Percentiles rank a stretch among this genome's conserved stretches.
phyloP scores from a whole-genome alignment of 1,140 invertebrate species.

The Procambarus clarkii region DNA sequence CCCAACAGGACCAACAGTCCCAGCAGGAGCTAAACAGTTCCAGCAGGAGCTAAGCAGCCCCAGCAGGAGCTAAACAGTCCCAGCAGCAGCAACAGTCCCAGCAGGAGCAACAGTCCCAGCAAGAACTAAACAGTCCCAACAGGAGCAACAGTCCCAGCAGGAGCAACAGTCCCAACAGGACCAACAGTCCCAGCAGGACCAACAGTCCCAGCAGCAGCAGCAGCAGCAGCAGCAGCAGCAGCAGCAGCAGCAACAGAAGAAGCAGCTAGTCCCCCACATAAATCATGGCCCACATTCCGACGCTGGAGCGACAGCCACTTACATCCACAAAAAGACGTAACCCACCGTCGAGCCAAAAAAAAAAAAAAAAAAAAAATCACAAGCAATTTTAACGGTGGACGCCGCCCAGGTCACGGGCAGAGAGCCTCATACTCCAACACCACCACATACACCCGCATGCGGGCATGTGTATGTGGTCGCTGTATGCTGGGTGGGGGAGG shows the following conservation, averaged over 20 bases:
- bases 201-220: background rate
- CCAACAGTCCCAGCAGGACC: background rate
- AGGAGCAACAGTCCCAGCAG: background rate
- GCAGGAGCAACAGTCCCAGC: background rate
- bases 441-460: too few species aligned
- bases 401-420: conserved; percentile 3
- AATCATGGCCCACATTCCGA: conserved; percentile 41
- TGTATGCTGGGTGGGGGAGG: too few species aligned
- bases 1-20: too few species aligned
- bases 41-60: too few species aligned
- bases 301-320: conserved; percentile 22
- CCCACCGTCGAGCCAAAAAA: too few species aligned
- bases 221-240: too few species aligned
- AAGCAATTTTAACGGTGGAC: conserved; percentile 57
- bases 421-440: too few species aligned
- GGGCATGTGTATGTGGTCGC: too few species aligned
- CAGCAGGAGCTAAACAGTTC: too few species aligned
- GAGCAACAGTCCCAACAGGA: background rate
- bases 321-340: conserved; percentile 31
- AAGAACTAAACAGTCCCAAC: background rate
- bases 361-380: conserved; percentile 38
- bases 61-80: background rate
- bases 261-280: conserved; percentile 45
- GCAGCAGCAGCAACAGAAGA: too few species aligned
- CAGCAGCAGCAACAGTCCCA: background rate